Evolutionary conservation across 2,113 vertebrate genomes (phyloP).

Genomic region (Synodontis membranacea): DNA sequence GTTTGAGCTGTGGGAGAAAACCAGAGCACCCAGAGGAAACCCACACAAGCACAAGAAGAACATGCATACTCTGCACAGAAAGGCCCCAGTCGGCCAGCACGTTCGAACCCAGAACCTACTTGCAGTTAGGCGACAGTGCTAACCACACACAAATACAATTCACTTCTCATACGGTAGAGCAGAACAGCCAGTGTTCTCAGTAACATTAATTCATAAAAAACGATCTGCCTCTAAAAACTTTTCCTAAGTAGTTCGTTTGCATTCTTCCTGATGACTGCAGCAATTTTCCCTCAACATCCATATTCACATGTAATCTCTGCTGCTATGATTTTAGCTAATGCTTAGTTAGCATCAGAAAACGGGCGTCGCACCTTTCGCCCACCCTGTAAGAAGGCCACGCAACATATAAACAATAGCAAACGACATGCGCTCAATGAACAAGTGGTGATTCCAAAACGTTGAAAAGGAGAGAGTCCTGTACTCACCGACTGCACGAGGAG

Average conservation of each 20-base stretch:
- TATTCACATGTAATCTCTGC: background rate
- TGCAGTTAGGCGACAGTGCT: no score
- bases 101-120: no score
- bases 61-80: no score
- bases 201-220: background rate
- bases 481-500: slow-evolving; percentile 92
- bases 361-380: background rate
- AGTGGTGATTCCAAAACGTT: background rate
- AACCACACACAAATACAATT: no score
- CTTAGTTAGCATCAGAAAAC: background rate
- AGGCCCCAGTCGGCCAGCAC: no score
- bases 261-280: background rate
- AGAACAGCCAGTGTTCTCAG: background rate
- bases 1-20: no score
- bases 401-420: background rate
- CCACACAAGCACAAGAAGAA: no score
- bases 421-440: background rate
- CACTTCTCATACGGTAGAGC: no score
- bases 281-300: background rate
- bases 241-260: background rate
- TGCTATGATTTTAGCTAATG: background rate
- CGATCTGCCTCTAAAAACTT: background rate
- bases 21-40: no score
- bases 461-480: slow-evolving; percentile 9
- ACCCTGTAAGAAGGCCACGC: background rate